Percentiles rank a stretch among this genome's conserved stretches.
phyloP scores from a whole-genome alignment of 2,888 invertebrate species.

The Galerucella pusilla region DNA sequence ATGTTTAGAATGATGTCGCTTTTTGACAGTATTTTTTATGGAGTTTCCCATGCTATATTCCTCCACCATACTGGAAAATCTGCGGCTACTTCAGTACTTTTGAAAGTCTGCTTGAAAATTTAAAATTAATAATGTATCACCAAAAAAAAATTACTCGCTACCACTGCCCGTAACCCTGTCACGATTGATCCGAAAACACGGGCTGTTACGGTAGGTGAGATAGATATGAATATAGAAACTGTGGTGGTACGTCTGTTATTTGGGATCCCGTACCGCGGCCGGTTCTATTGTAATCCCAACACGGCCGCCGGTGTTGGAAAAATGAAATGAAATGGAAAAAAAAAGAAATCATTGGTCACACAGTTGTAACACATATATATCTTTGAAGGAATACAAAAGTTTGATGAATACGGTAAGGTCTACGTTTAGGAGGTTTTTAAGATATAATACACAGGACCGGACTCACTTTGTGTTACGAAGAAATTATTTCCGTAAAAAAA shows the following conservation, averaged over 20 bases:
- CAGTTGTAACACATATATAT: constrained; percentile 54
- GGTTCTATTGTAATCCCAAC: constrained; percentile 40
- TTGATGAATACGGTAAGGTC: constrained; percentile 61
- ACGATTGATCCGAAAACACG: constrained; percentile 15
- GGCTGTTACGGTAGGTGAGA: constrained; percentile 28
- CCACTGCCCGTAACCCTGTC: constrained; percentile 6
- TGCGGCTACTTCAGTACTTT: too few relatives aligned
- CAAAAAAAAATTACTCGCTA: background rate
- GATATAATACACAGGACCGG: constrained; percentile 21
- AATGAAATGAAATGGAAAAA: constrained; percentile 45
- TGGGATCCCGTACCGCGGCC: constrained; percentile 35
- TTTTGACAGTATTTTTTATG: too few relatives aligned
- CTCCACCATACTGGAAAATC: too few relatives aligned
- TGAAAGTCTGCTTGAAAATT: too few relatives aligned
- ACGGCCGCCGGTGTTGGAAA: constrained; percentile 41
- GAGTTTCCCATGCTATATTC: too few relatives aligned
- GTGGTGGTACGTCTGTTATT: constrained; percentile 35
- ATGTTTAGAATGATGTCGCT: too few relatives aligned
- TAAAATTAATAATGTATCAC: too few relatives aligned
- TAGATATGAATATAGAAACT: constrained; percentile 37
- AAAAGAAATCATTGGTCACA: constrained; percentile 52
- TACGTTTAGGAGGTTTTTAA: constrained; percentile 59
- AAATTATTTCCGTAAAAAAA: too few relatives aligned
- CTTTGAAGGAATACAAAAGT: constrained; percentile 60
- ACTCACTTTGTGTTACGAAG: too few relatives aligned